Conservation (phyloP, 1,140 invertebrate species). For the Nautilus pompilius region DNA sequence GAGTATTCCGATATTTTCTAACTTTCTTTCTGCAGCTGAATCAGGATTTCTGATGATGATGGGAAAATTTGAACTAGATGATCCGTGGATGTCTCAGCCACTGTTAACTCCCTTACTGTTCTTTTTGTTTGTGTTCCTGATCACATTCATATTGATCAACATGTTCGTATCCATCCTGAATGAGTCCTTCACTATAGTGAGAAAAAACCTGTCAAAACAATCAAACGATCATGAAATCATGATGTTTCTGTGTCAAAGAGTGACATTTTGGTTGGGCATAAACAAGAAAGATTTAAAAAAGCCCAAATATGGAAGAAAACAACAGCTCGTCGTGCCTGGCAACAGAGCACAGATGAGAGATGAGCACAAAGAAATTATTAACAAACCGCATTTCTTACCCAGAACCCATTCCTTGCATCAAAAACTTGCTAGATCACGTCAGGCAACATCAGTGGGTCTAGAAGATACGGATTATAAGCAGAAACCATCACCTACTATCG, state of each 20-base stretch:
- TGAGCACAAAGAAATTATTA: no score
- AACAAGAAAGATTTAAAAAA: no score
- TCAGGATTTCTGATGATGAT: slow-evolving; percentile 60
- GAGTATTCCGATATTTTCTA: slow-evolving; percentile 55
- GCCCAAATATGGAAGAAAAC: no score
- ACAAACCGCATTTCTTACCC: no score
- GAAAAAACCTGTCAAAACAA: slow-evolving; percentile 63
- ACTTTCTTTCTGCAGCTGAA: slow-evolving; percentile 57
- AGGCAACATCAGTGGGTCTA: no score
- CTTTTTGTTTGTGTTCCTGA: slow-evolving; percentile 59
- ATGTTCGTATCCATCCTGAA: slow-evolving; percentile 63
- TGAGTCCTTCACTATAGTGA: slow-evolving; percentile 56
- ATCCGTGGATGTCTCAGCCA: slow-evolving; percentile 52
- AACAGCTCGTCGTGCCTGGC: no score
- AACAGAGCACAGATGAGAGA: no score
- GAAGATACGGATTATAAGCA: no score
- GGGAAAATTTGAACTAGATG: slow-evolving; percentile 60
- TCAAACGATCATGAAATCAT: slow-evolving; percentile 66
- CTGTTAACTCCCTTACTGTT: slow-evolving; percentile 59
- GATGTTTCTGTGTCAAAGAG: slow-evolving; percentile 62
- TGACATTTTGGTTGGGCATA: no score
- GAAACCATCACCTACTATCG: no score
- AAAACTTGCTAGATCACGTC: no score
- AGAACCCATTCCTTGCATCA: no score
- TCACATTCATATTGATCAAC: slow-evolving; percentile 61